Conservation (phyloP, 2,888 invertebrate species). For the Calephelis perditalis region DNA sequence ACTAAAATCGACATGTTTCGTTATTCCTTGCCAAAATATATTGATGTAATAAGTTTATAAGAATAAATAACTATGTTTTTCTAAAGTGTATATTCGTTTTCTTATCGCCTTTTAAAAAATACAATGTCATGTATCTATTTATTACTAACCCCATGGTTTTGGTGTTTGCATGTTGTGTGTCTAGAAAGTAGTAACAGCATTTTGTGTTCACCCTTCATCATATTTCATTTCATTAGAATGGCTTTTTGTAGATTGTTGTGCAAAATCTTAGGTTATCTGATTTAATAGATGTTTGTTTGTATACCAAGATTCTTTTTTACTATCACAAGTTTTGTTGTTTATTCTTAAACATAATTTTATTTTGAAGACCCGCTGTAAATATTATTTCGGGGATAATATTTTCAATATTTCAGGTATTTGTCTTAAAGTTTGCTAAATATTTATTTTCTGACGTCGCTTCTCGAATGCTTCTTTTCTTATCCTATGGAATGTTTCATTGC, state of each 20-base stretch:
- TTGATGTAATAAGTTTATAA: not conserved
- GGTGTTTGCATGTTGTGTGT: constrained; percentile 5
- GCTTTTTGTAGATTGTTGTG: too few species aligned
- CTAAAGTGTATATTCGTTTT: not conserved
- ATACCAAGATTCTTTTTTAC: too few species aligned
- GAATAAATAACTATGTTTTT: too few species aligned
- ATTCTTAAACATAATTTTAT: not conserved
- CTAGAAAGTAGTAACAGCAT: not conserved
- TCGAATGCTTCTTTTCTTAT: constrained; percentile 48
- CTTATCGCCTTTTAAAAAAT: not conserved
- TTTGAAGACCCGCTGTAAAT: not conserved
- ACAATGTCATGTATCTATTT: not conserved
- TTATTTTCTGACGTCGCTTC: constrained; percentile 45
- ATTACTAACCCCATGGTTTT: not conserved
- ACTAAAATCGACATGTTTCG: not conserved
- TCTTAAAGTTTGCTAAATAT: constrained; percentile 23
- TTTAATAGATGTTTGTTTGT: too few species aligned
- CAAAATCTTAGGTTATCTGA: too few species aligned
- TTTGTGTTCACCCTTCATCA: not conserved
- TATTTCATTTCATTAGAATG: not conserved
- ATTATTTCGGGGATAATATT: not conserved
- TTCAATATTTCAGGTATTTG: not conserved
- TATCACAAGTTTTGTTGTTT: not conserved
- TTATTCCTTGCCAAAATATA: constrained; percentile 1
- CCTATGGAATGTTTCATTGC: constrained; percentile 70